Evolutionary conservation across 64 coral and sea anemone species (phyloP), one percentile per base, ranked within the genome.

Genomic region (Exaiptasia diaphana): DNA sequence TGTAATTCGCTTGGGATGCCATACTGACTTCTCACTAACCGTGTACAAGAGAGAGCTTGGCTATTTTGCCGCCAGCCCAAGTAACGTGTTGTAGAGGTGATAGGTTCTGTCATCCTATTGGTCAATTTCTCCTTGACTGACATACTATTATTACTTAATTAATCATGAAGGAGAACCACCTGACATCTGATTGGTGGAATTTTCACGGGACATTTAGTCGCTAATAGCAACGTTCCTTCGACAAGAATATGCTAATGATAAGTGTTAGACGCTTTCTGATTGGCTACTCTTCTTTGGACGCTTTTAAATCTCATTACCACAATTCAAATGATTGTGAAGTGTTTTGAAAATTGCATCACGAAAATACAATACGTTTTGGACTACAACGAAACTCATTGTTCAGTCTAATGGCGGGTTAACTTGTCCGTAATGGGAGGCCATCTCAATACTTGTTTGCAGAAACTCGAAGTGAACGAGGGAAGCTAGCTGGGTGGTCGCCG

Each of bases 141-240:
- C 95, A 88, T 99, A 72, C 85, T 85, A 93, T 99, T 99, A 93
- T 93, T 93, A 85, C 90, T 93, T 99, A 93, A 99, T 99, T 93
- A 85, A 99, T 92, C 90, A 93, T 85, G 85, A 85, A 78, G 88
- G 85, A 92, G 38, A 65, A 64, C 79, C 85, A 74, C 74, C 57
- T 46, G 53, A 62, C 38, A 69, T 4, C 41, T 85, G 73, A 99
- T 99, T 99, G 95, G 95, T 54, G 71, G 13, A 74, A 29, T 57
- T 46, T 38, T 21, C 74, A 41, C 65, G 37, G 48, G 85, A 69
- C 73, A 80, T 63, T 83, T 85, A 33, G 95, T 89, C 43, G 77
- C 46, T 63, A 88, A 38, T 88, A 17, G 74, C 32, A 79, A 84
- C 90, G 72, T 71, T 88, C 71, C 80, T 39, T 86, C 85, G 76